These are phyloP conservation scores for Edolisoma coerulescens DNA, from an alignment of 2,113 vertebrate species.

Conservation along the genomic window DNA sequence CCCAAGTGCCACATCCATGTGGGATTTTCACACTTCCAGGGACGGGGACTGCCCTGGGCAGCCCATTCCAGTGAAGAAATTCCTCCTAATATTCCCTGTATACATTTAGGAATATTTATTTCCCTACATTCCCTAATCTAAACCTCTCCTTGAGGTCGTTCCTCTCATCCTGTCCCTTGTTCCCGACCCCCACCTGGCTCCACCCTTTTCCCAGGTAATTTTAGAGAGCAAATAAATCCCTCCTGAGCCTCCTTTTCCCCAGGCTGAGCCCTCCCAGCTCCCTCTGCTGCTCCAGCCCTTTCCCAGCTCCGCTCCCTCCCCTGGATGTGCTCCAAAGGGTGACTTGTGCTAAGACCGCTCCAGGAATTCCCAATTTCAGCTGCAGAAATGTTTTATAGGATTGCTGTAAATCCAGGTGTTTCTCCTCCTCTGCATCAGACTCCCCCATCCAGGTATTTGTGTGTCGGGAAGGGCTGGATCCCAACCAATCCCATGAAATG, in stretches of 20 bases:
- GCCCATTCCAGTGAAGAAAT: background rate
- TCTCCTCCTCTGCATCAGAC: background rate
- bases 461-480: background rate
- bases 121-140: background rate
- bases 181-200: background rate
- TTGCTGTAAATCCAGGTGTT: background rate
- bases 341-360: background rate
- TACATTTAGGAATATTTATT: background rate
- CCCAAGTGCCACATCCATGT: background rate
- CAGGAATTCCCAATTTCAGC: background rate
- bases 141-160: background rate
- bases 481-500: background rate
- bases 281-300: background rate
- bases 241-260: background rate
- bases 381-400: rapidly evolving
- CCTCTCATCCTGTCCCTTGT: background rate
- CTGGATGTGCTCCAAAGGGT: background rate
- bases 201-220: background rate
- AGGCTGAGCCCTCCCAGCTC: background rate
- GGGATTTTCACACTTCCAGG: background rate
- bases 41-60: background rate
- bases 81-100: background rate
- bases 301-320: background rate
- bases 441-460: background rate
- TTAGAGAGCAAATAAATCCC: background rate